Percentiles rank a stretch among this genome's conserved stretches.
Conservation (phyloP, 2,888 invertebrate species). For the Orgyia antiqua region DNA sequence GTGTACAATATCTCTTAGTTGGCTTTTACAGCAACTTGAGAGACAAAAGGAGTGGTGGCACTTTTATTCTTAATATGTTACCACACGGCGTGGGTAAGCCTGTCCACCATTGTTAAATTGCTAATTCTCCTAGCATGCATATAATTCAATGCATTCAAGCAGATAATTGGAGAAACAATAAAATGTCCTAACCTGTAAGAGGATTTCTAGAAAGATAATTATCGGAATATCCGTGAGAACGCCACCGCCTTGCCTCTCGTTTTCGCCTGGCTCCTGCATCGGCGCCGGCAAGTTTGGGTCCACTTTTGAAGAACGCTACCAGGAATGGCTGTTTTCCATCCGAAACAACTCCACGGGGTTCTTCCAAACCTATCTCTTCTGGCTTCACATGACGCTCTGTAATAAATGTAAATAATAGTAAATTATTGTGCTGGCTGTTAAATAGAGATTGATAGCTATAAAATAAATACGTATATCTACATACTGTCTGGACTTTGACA, state of each 20-base stretch:
- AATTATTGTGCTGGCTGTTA: background rate
- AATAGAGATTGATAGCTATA: too few species aligned
- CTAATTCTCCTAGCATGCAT: too few species aligned
- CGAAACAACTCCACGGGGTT: slow-evolving; percentile 77
- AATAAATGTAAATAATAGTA: slow-evolving; percentile 7
- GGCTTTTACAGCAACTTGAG: too few species aligned
- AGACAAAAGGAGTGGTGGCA: too few species aligned
- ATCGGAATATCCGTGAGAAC: slow-evolving; percentile 66
- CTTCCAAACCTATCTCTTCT: slow-evolving; percentile 90
- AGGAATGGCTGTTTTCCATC: slow-evolving; percentile 94
- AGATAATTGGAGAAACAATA: too few species aligned
- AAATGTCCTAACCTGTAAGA: slow-evolving; percentile 61
- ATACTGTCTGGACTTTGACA: too few species aligned
- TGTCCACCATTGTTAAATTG: too few species aligned
- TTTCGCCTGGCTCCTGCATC: slow-evolving; percentile 78
- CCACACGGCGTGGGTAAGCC: too few species aligned
- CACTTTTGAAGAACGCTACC: slow-evolving; percentile 91
- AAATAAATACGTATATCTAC: too few species aligned
- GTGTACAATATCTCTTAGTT: too few species aligned
- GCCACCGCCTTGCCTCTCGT: slow-evolving; percentile 77
- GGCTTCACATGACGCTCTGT: slow-evolving; percentile 88
- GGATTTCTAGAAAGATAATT: slow-evolving; percentile 74
- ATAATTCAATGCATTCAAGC: too few species aligned
- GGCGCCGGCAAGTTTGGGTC: slow-evolving; percentile 66
- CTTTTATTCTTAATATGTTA: too few species aligned